These are phyloP conservation scores for Paradisaea rubra DNA, from an alignment of 2,113 vertebrate genomes.

Conservation along the genomic window DNA sequence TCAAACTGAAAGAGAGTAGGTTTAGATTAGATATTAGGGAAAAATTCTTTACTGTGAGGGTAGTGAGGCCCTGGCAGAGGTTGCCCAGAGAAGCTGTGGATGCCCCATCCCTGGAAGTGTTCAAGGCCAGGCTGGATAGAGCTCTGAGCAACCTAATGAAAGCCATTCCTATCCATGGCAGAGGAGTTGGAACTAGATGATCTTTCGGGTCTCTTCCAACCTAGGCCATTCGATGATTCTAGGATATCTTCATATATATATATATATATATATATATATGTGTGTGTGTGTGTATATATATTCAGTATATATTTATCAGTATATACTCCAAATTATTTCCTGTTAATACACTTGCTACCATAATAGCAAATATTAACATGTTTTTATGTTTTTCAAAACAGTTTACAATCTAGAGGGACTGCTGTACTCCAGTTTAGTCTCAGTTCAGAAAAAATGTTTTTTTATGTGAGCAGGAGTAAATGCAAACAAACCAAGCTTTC, in stretches of 20 bases:
- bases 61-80: not conserved
- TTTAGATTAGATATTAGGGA: not conserved
- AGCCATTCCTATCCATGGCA: not conserved
- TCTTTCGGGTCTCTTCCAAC: not conserved
- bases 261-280: not conserved
- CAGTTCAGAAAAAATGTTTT: rapidly evolving
- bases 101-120: not conserved
- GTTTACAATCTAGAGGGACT: not conserved
- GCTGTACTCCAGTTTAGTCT: not conserved
- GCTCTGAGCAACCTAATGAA: not conserved
- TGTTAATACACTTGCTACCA: not conserved
- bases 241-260: too few relatives aligned
- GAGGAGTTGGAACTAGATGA: not conserved
- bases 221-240: not conserved
- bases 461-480: not conserved
- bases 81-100: not conserved
- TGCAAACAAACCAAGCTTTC: not conserved
- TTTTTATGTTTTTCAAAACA: not conserved
- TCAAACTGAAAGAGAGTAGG: not conserved
- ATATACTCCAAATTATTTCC: not conserved
- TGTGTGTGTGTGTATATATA: not conserved
- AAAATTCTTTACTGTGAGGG: not conserved
- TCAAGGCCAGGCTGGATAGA: not conserved
- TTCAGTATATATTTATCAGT: not conserved
- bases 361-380: not conserved